Evolutionary conservation across 2,797 vertebrate genomes (phyloP), one percentile per base, ranked within the genome.

Genomic region (Pristis pectinata): DNA sequence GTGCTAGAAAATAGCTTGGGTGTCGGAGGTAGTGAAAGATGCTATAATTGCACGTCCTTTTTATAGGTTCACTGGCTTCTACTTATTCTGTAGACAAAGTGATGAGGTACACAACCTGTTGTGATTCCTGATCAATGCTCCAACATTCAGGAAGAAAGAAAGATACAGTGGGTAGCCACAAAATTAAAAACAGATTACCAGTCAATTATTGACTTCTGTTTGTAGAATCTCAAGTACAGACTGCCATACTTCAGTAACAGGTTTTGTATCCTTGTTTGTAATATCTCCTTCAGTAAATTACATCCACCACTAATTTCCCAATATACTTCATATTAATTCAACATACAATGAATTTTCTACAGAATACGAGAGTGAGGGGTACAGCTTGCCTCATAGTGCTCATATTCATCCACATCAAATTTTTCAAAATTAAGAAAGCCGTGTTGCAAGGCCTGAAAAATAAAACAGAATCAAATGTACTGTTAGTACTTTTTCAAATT

Each of bases 391-490:
- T 99, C 99, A 94, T 99, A 99, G 97, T 99, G 98, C 95, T 99
- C 99, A 59, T 99, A 99, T 96, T 99, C 99, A n/a, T 98, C 98
- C 96, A 98, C 98, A 95, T 99, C 98, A 96, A 99, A 99, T 6
- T 97, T 98, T 96, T 99, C 98, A 95, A 99, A 99, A 97, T 99
- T 97, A 95, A 99, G 98, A 97, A 99, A 99, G 95, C 98, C 98
- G 95, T 99, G 98, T 95, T 99, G 98, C 95, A 99, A 97, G 91
- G 99, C 99, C 99, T 99, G 97, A 94, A 96, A 95, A 95, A 95
- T 53, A 91, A 19, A 27, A 61, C 17, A 6, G 59, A 59, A 61
- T 61, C 13, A 61, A 89, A 91, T 3, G 7, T 72, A 72, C 27
- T 30, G 53, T 56, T 53, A 30, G 24, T 9, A 56, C 82, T 34